These are phyloP conservation scores for Leucoraja erinaceus DNA, from an alignment of 2,113 vertebrate species.

Conservation along the genomic window DNA sequence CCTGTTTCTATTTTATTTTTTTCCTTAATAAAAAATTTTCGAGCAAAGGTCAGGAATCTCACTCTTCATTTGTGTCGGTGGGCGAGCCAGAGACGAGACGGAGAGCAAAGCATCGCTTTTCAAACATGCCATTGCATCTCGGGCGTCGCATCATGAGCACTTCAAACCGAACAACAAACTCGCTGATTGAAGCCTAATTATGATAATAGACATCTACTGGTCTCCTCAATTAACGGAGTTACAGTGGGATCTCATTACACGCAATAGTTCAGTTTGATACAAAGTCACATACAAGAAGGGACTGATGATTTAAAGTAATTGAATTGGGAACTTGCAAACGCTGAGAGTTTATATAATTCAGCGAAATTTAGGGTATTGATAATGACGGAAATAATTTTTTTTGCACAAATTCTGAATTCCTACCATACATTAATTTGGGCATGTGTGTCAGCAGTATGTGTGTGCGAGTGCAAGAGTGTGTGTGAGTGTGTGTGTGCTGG, in stretches of 20 bases:
- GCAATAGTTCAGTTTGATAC: neutral
- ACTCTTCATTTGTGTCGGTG: neutral
- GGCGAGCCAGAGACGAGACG: neutral
- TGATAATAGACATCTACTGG: constrained; percentile 4
- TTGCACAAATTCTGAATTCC: neutral
- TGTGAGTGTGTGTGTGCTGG: too few species aligned
- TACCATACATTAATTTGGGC: neutral
- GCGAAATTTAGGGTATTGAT: neutral
- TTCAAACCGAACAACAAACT: neutral
- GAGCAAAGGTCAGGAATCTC: neutral
- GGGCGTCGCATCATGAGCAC: neutral
- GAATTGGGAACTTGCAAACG: constrained; percentile 11
- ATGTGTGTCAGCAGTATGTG: too few species aligned
- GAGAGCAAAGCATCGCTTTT: neutral
- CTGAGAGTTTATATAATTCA: constrained; percentile 23
- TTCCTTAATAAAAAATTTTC: neutral
- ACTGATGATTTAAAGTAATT: constrained; percentile 4
- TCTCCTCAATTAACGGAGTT: constrained; percentile 18
- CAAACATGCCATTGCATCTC: neutral
- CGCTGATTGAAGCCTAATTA: constrained; percentile 8
- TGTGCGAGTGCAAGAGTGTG: too few species aligned
- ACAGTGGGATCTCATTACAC: constrained; percentile 28
- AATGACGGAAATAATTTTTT: neutral
- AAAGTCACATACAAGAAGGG: neutral
- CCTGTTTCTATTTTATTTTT: neutral